Base-by-base conservation (phyloP, 2,888 invertebrate genomes). In the Corythucha ciliata region DNA sequence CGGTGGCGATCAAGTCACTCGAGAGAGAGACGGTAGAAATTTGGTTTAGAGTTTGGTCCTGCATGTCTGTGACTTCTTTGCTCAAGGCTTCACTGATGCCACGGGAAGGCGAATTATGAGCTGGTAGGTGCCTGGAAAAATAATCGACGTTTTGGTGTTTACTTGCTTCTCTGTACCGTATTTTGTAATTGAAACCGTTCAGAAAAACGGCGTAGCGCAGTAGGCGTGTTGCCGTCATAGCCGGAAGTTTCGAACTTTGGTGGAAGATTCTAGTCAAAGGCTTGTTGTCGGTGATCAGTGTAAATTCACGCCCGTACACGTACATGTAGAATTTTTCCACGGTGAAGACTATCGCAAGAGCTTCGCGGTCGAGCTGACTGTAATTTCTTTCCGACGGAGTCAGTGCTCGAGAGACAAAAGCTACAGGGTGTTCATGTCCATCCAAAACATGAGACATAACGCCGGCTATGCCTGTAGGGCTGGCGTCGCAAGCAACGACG, bases 251-350 rank as follows among this genome's bases (percentile, higher is more conserved):
- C 12, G n/a, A 14, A 16, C 33, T 16, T 3, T 29, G 24, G 16
- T 41, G 34, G 12, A 49, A 25, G 12, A 49, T 32, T n/a, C 8
- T 32, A 12, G 27, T 33, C 21, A 44, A 33, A 12, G 49, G 34
- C 18, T 33, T n/a, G 20, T 44, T 42, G 37, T 49, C 49, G 48
- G 42, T 41, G 18, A 24, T 22, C 25, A 45, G 48, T n/a, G 33
- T 1, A 83, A 83, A 60, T 14, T 37, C 18, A 25, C 24, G 20
- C 4, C 48, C 37, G 26, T 37, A 48, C 8, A 37, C 20, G 18
- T n/a, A 48, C 4, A 24, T 3, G 26, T 26, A 34, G 20, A 48
- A 39, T 26, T 48, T 37, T 8, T 25, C 29, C 16, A 48, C n/a
- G 12, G 26, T 39, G 26, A 24, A 45, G 21, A 45, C 45, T n/a